phyloP scores from a whole-genome alignment of 2,113 vertebrate genomes.

The Erythrolamprus reginae region DNA sequence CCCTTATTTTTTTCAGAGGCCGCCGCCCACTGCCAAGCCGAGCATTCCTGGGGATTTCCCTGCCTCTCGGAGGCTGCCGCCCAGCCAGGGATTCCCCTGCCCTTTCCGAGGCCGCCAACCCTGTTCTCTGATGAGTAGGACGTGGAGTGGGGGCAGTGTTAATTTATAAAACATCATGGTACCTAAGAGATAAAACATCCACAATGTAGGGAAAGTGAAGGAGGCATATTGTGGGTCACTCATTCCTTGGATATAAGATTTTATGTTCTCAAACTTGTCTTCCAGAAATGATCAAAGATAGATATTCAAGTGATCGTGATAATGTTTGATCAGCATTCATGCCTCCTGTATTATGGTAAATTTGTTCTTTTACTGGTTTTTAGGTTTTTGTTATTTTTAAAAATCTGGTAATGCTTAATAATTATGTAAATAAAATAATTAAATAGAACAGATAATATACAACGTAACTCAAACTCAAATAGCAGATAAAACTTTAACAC shows the following conservation, averaged over 20 bases:
- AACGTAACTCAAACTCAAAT: not conserved
- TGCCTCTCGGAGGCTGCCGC: too few species aligned
- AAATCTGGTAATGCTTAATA: not conserved
- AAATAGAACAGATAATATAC: not conserved
- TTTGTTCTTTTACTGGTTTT: not conserved
- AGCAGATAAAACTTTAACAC: not conserved
- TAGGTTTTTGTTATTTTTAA: not conserved
- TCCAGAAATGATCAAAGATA: not conserved
- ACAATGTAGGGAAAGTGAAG: not conserved
- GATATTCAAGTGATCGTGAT: too few species aligned
- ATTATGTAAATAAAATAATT: not conserved
- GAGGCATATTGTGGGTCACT: not conserved
- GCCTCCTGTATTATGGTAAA: not conserved
- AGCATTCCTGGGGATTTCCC: too few species aligned
- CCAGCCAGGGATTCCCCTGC: too few species aligned
- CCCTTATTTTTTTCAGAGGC: too few species aligned
- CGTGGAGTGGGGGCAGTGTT: not conserved
- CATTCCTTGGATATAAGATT: not conserved
- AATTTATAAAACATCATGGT: not conserved
- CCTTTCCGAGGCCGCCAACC: too few species aligned
- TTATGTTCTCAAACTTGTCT: not conserved
- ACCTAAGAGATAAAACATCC: not conserved
- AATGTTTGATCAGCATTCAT: not conserved
- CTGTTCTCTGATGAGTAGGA: not conserved
- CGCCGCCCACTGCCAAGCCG: too few species aligned